A percentile compares a stretch with the other conserved stretches of the same genome.
phyloP scores from a whole-genome alignment of 2,888 invertebrate genomes.

The Dinocampus coccinellae region DNA sequence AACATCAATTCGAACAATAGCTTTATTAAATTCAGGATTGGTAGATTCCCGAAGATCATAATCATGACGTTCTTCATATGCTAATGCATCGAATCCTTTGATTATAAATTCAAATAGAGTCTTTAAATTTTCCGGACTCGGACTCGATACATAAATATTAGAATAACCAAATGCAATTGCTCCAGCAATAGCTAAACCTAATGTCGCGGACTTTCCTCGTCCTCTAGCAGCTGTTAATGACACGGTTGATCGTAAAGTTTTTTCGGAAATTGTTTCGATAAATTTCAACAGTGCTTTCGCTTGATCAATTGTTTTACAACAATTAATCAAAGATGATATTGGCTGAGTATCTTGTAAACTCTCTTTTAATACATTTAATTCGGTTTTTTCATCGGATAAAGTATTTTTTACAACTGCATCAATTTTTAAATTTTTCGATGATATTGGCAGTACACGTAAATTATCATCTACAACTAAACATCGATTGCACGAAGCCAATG shows the following conservation, averaged over 20 bases:
- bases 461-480: conserved; percentile 96
- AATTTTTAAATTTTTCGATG: conserved; percentile 88
- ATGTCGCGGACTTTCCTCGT: conserved; percentile 97
- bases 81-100: conserved; percentile 92
- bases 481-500: conserved; percentile 86
- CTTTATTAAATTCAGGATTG: conserved; percentile 96
- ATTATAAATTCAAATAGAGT: conserved; percentile 97
- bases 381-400: conserved; percentile 71
- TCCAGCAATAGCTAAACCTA: conserved; percentile 92
- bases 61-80: conserved; percentile 96
- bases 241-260: conserved; percentile 88
- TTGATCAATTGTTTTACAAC: conserved; percentile 94
- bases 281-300: conserved; percentile 93
- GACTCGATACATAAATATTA: conserved; percentile 97
- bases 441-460: conserved; percentile 90
- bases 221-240: conserved; percentile 97
- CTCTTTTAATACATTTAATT: conserved; percentile 83
- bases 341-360: conserved; percentile 92
- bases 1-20: conserved; percentile 92
- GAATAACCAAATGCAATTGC: conserved; percentile 88
- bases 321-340: conserved; percentile 87
- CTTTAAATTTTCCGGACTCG: conserved; percentile 97
- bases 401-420: conserved; percentile 76
- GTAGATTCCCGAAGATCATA: conserved; percentile 95
- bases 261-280: conserved; percentile 95